Evolutionary conservation across 2,113 vertebrate genomes (phyloP), one percentile per base, ranked within the genome.

Genomic region (Gymnarchus niloticus): DNA sequence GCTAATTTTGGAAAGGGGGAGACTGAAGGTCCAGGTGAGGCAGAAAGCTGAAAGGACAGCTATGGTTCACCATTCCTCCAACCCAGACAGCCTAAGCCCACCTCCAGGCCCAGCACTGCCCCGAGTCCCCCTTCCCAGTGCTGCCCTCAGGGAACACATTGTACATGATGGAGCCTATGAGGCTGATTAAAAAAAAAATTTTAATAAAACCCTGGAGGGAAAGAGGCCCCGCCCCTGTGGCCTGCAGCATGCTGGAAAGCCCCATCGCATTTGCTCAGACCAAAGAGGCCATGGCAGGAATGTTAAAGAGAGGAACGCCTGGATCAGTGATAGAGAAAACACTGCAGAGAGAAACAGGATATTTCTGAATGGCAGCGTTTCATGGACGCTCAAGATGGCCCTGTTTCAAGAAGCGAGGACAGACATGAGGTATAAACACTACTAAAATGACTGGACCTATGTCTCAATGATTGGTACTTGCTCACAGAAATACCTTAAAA

Each of bases 401-500:
- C 17, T 10, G 65, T 56, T 51, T 54, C 19, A 56, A 52, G 33
- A 44, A 0, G 21, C 17, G 10, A 56, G 3, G n/a, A 78, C 56
- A 28, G 33, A 78, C 52, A 85, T 48, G 57, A 17, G 8, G 73
- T 5, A 6, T 65, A 85, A 78, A 23, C 51, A 85, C 84, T 56
- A 56, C n/a, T 41, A 85, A 56, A 8, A 48, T 46, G 73, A 28
- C 9, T 6, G 69, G 41, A 21, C 57, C 52, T 48, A 56, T 37
- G 21, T 9, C 41, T 56, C 17, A 1, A 21, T 83, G 56, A 57
- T 83, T 44, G 44, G 57, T 33, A 59, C 52, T 83, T 83, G 19
- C 28, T 59, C 54, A 56, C 37, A 78, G 28, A 78, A 56, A 77
- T 41, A 85, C 57, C 14, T 28, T 49, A 25, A 57, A 85, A 85